Percentiles rank a stretch among this genome's conserved stretches.
Evolutionary conservation across 2,113 vertebrate species (phyloP).

Genomic region (Lampris megalopsis): DNA sequence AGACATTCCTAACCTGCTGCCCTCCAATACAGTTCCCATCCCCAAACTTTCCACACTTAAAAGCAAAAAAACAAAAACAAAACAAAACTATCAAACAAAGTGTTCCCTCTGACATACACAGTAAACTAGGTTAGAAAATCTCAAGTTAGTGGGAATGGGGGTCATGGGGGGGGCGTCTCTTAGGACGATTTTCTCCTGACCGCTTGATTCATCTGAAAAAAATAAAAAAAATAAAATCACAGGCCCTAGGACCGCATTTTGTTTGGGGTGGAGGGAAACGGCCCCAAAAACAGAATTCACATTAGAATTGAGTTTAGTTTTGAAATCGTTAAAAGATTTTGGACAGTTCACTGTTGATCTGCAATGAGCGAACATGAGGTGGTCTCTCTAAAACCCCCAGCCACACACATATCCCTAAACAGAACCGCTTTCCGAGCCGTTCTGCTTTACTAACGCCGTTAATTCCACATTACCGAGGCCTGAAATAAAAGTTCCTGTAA

Average conservation of each 20-base stretch:
- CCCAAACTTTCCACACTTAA: constrained; percentile 24
- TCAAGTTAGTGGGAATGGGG: not conserved
- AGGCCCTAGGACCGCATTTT: not conserved
- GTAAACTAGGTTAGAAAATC: constrained; percentile 38
- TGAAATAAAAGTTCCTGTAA: too few species aligned
- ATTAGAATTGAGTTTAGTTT: constrained; percentile 17
- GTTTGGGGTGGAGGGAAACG: not conserved
- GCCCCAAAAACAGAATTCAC: constrained; percentile 22
- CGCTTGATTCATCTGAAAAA: constrained; percentile 6
- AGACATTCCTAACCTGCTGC: constrained; percentile 65
- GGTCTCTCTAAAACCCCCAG: not conserved
- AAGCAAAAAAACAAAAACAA: constrained; percentile 26
- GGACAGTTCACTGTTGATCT: constrained; percentile 54
- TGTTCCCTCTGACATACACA: constrained; percentile 59
- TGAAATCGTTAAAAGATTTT: not conserved
- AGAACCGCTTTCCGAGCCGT: too few species aligned
- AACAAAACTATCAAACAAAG: constrained; percentile 18
- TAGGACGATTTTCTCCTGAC: constrained; percentile 18
- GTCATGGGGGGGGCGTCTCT: not conserved
- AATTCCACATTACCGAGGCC: too few species aligned
- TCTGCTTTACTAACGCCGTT: too few species aligned
- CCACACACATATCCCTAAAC: too few species aligned
- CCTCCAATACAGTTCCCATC: constrained; percentile 56
- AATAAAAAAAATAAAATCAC: not conserved
- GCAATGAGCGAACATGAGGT: constrained; percentile 49